Percentiles rank a stretch among this genome's conserved stretches.
Evolutionary conservation across 64 coral and sea anemone species (phyloP).

Genomic region (Dendrophyllia cribrosa): DNA sequence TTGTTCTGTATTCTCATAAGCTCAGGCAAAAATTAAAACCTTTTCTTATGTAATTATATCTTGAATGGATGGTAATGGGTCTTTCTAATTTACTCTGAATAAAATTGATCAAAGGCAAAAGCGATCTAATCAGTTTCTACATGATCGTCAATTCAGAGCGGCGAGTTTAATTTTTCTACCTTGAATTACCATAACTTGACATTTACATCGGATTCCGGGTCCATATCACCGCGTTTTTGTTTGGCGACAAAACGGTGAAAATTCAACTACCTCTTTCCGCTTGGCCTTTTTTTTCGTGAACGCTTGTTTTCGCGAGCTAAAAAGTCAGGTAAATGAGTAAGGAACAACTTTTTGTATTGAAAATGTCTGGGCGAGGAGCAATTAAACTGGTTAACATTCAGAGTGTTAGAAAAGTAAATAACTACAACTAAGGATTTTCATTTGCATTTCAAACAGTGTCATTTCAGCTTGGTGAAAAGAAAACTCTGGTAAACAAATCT

Average conservation of each 20-base stretch:
- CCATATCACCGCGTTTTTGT: background rate
- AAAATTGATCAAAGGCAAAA: background rate
- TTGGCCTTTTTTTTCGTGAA: background rate
- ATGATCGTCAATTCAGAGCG: background rate
- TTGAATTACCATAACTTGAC: constrained; percentile 3
- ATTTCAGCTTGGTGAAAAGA: background rate
- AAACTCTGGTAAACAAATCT: constrained; percentile 11
- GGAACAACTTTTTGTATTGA: background rate
- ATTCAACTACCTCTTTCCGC: background rate
- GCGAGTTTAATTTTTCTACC: too few species aligned
- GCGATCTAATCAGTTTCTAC: background rate
- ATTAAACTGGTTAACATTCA: constrained; percentile 26
- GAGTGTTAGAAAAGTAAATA: constrained; percentile 2
- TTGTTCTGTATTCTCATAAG: background rate
- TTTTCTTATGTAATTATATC: background rate
- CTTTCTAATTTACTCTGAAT: background rate
- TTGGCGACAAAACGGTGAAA: background rate
- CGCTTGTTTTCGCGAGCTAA: background rate
- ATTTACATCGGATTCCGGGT: background rate
- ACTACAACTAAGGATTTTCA: constrained; percentile 15
- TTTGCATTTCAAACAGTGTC: constrained; percentile 40
- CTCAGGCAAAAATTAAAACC: background rate
- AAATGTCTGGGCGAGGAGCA: background rate
- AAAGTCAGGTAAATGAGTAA: too few species aligned
- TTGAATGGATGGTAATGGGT: background rate